Percentiles rank a stretch among this genome's conserved stretches.
Conservation (phyloP, 2,113 vertebrate genomes). For the Corythornis madagascariensis region DNA sequence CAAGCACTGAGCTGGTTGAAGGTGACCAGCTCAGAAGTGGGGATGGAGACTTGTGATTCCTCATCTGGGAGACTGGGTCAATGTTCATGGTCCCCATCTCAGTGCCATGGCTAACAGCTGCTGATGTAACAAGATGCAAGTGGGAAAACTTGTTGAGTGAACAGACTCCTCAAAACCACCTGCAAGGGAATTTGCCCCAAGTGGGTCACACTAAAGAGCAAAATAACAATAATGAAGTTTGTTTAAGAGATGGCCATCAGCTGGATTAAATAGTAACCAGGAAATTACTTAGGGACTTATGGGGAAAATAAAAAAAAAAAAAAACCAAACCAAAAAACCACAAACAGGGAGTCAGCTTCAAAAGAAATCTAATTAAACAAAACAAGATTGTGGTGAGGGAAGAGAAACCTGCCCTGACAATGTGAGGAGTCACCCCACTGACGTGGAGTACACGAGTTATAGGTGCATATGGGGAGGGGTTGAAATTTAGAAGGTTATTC, state of each 20-base stretch:
- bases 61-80: background rate
- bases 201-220: background rate
- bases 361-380: slow-evolving; percentile 14
- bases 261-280: slow-evolving; percentile 57
- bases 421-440: accelerated
- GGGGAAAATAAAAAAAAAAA: background rate
- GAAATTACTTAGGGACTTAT: background rate
- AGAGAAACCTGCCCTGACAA: background rate
- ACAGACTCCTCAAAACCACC: background rate
- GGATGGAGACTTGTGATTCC: background rate
- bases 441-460: accelerated
- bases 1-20: accelerated
- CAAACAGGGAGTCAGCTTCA: background rate
- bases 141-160: background rate
- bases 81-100: accelerated
- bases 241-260: slow-evolving; percentile 11
- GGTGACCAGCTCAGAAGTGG: accelerated
- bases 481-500: background rate
- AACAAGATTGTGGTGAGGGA: background rate
- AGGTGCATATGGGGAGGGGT: background rate
- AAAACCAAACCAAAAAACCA: no score
- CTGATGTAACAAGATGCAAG: background rate
- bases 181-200: background rate
- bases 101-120: accelerated
- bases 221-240: slow-evolving; percentile 23